Base-by-base conservation (phyloP, 2,797 vertebrate genomes). In the Semotilus atromaculatus region DNA sequence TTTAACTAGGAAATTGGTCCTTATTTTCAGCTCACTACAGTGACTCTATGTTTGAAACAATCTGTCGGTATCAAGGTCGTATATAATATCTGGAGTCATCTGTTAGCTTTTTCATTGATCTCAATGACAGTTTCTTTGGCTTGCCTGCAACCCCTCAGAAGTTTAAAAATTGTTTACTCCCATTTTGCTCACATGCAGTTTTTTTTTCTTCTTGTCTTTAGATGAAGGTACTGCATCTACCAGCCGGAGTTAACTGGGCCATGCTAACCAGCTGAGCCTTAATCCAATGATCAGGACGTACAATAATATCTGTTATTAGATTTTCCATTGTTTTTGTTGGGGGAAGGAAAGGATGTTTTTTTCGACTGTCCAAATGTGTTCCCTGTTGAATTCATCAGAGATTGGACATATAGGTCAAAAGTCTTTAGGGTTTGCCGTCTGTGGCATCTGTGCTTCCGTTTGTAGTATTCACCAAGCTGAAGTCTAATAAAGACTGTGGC, bases 1-100 rank as follows among this genome's bases (percentile, higher is more conserved):
- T 83, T 43, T 77, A 43, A 68, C 60, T 68, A 31, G 55, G 29
- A 82, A 85, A 83, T 18, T 55, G 3, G 26, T 78, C 29, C 71
- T 82, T 89, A 87, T 89, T 74, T 86, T 66, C 13, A 14, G 58
- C 51, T 75, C 45, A 76, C 83, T 80, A 71, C 36, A 9, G 79
- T 60, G 73, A 60, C 31, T 82, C 72, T 51, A 36, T 31, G 64
- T 8, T 85, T 75, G 68, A 77, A 75, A 81, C 67, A 78, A 76
- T 85, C 73, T 75, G 48, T 21, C 45, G 26, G 18, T 6, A 83
- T 26, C 21, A 29, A 38, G 10, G 62, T 16, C 11, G 29, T n/a
- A 23, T 55, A 3, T 76, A 55, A 51, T 26, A 48, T 13, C 38
- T 19, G 9, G 21, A 53, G 36, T 31, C 0, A 51, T 26, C 21